A percentile compares a stretch with the other conserved stretches of the same genome.
phyloP scores from a whole-genome alignment of 2,113 vertebrate species.

The Rhodinocichla rosea region DNA sequence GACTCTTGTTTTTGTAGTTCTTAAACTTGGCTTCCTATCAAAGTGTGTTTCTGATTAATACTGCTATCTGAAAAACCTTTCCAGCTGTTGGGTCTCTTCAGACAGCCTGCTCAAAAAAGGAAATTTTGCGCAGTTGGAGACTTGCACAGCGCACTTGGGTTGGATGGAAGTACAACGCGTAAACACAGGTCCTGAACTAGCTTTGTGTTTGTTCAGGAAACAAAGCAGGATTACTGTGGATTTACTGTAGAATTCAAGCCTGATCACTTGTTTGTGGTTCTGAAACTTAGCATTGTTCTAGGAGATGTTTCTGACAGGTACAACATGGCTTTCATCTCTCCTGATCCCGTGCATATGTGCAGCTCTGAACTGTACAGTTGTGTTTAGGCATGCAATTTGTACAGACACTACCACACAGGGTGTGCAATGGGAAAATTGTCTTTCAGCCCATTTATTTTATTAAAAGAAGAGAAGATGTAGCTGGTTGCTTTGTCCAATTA shows the following conservation, averaged over 20 bases:
- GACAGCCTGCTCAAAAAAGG: not conserved
- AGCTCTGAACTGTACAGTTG: not conserved
- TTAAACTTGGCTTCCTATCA: not conserved
- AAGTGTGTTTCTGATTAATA: not conserved
- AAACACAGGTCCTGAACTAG: not conserved
- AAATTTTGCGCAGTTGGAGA: accelerated
- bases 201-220: not conserved
- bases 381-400: not conserved
- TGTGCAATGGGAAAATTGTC: not conserved
- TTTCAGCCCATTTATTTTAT: not conserved
- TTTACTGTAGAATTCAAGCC: not conserved
- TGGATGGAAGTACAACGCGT: not conserved
- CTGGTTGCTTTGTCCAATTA: not conserved
- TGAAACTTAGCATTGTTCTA: not conserved
- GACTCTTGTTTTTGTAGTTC: not conserved
- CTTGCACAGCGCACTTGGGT: not conserved
- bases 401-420: accelerated
- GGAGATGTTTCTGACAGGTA: not conserved
- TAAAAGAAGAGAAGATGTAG: not conserved
- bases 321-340: accelerated
- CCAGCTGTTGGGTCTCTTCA: not conserved
- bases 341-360: accelerated
- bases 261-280: not conserved
- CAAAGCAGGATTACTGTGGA: not conserved
- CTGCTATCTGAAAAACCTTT: not conserved